A percentile compares a stretch with the other conserved stretches of the same genome.
Evolutionary conservation across 2,797 vertebrate genomes (phyloP).

Genomic region (Sebastes wilsoni): DNA sequence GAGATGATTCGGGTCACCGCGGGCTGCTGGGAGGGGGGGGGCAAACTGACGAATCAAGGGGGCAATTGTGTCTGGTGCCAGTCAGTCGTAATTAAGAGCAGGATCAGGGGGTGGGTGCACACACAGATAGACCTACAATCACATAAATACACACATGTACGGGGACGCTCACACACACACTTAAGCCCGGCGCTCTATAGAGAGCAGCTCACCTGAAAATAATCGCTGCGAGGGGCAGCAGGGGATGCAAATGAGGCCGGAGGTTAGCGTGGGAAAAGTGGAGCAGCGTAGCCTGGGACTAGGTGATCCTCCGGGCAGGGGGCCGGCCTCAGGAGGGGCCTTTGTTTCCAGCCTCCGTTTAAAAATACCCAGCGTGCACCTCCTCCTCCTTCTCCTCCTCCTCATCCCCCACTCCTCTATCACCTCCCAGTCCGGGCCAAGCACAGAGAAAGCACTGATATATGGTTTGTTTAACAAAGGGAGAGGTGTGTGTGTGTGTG

Average conservation of each 20-base stretch:
- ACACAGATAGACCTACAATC: constrained; percentile 43
- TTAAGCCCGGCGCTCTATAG: constrained; percentile 85
- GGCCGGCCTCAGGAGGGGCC: constrained; percentile 93
- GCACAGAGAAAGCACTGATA: constrained; percentile 72
- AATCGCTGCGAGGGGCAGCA: constrained; percentile 94
- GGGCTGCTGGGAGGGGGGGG: constrained; percentile 82
- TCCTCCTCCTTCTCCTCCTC: constrained; percentile 51
- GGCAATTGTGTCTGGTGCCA: constrained; percentile 98
- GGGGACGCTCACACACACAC: constrained; percentile 48
- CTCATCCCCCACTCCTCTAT: constrained; percentile 57
- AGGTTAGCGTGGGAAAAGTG: constrained; percentile 97
- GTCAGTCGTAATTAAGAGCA: constrained; percentile 98
- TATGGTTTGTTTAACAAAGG: constrained; percentile 80
- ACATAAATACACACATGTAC: constrained; percentile 39
- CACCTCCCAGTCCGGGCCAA: constrained; percentile 80
- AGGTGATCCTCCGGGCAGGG: constrained; percentile 96
- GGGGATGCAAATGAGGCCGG: constrained; percentile 95
- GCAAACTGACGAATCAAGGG: constrained; percentile 93
- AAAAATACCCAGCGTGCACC: constrained; percentile 74
- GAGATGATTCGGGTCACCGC: constrained; percentile 94
- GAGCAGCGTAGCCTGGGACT: constrained; percentile 91
- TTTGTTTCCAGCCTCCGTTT: constrained; percentile 87
- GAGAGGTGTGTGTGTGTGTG: constrained; percentile 51
- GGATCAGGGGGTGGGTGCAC: constrained; percentile 81
- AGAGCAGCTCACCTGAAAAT: constrained; percentile 99